Base-by-base conservation (phyloP, 2,113 vertebrate genomes). In the Sander vitreus region DNA sequence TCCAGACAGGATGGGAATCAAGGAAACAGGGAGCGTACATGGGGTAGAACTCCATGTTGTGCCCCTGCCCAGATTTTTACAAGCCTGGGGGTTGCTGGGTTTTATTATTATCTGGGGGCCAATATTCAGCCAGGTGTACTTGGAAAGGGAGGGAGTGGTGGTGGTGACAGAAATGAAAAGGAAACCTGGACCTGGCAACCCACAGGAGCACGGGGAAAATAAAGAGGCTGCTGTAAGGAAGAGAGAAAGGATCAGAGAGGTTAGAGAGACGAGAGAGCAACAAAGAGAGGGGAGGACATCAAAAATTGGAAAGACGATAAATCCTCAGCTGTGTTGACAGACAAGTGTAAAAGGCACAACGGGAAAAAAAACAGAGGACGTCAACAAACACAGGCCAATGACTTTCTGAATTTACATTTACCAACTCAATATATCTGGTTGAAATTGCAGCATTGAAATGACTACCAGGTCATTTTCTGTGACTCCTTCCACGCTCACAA, bases 41-140 rank as follows among this genome's bases (percentile, higher is more conserved):
- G 73, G 71, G 80, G 54, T 51, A 15, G 67, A 23, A 75, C 65
- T 36, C 76, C 68, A 59, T 21, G 33, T 66, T 39, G 73, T 11
- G 59, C 63, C 83, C 66, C 64, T 74, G 73, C 84, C 89, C 83
- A 67, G 16, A 78, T 77, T 90, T 69, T 90, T 76, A 90, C 82
- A 89, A 79, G 87, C 84, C 57, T 63, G 74, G 62, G 58, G 76
- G 82, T 70, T 66, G 10, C 58, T 23, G 69, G 84, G 82, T 89
- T 93, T 92, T 92, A 93, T 83, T 58, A 85, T 83, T 71, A 84
- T 76, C 91, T 76, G 71, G 91, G 89, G 93, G 81, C 71, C 84
- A 86, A 87, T 93, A 90, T 85, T 78, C 73, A 83, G 82, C 86
- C 91, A 94, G 91, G 92, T 94, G 90, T 86, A 85, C 30, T 73